Evolutionary conservation across 2,113 vertebrate genomes (phyloP), one percentile per base, ranked within the genome.

Genomic region (Nicator chloris): DNA sequence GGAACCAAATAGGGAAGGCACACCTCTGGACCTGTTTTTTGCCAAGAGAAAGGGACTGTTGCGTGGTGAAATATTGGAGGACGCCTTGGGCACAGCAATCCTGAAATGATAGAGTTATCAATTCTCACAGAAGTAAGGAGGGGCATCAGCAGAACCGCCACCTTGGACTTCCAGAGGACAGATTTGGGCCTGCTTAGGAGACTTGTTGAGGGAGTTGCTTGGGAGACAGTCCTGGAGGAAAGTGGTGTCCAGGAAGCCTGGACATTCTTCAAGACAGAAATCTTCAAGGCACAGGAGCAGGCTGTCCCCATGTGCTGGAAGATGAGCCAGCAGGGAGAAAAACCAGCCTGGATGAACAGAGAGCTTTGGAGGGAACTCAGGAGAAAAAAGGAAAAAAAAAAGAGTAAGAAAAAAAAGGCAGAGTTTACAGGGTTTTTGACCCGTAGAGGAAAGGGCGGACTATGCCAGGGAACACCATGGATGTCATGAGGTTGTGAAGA

Each of bases 31-130:
- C 9, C 24, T 60, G 16, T 28, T 57, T 14, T 59, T 68, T 89
- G 39, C 28, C n/a, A 60, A 21, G 42, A 44, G 22, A 42, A 56
- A 57, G 33, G 27, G 27, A 44, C 28, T 75, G 28, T 39, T 66
- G 33, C 16, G 16, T 26, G 13, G 31, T 60, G 39, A 31, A 47
- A 17, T 26, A 18, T 5, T 35, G 53, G 23, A 60, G 53, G 15
- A 60, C 0, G 1, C 39, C 28, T 51, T 60, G 16, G 28, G 20
- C n/a, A 51, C 23, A 39, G 33, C 1, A 0, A 16, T 68, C 20
- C 21, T 39, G 39, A 47, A 82, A 60, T 7, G 6, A 27, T 0
- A 33, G 23, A 16, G 24, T 45, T 82, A 45, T 21, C 24, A 24
- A 2, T 68, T 82, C 28, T 60, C 23, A 31, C 39, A 60, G 45